Conservation (phyloP, 2,113 vertebrate species). For the Chrysochloris asiatica region DNA sequence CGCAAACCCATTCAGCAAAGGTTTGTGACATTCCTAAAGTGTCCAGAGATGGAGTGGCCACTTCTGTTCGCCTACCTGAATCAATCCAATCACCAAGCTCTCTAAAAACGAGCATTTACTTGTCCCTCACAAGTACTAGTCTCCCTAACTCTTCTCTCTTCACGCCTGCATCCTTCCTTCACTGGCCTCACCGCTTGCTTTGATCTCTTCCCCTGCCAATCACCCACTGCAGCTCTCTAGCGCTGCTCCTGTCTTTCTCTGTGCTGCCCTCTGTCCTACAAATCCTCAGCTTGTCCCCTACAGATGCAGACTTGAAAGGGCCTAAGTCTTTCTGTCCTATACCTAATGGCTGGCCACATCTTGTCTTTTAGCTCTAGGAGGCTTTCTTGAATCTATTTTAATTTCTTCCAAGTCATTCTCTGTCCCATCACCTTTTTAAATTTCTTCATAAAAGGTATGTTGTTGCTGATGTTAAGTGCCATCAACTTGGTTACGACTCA, state of each 20-base stretch:
- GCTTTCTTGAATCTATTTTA: background rate
- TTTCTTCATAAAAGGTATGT: no score
- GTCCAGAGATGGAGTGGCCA: background rate
- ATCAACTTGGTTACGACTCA: no score
- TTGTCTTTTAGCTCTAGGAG: background rate
- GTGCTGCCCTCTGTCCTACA: background rate
- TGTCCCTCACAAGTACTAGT: background rate
- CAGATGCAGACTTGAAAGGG: background rate
- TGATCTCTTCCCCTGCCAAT: background rate
- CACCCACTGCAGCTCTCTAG: background rate
- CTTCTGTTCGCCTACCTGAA: background rate
- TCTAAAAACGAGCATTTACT: background rate
- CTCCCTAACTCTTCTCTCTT: background rate
- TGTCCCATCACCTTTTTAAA: background rate
- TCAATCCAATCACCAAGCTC: constrained; percentile 29
- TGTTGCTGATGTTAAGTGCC: no score
- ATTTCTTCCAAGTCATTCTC: constrained; percentile 21
- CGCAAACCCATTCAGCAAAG: background rate
- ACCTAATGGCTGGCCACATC: background rate
- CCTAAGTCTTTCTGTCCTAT: background rate
- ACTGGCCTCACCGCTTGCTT: background rate
- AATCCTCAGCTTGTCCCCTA: background rate
- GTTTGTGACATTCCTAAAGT: background rate
- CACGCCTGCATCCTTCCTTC: background rate
- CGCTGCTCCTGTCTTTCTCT: background rate